Conservation (phyloP, 2,113 vertebrate species). For the Saccopteryx leptura region DNA sequence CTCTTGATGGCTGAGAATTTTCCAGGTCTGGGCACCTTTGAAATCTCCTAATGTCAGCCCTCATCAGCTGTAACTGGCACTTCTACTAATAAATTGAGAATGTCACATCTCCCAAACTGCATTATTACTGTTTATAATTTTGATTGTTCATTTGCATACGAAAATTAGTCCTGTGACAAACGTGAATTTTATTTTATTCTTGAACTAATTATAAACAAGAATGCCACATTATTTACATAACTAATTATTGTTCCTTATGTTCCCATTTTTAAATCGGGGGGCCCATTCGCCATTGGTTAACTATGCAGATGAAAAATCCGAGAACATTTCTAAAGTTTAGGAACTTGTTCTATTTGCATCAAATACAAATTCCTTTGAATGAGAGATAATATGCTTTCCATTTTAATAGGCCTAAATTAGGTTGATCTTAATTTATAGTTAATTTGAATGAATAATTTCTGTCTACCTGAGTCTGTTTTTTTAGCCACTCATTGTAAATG, state of each 20-base stretch:
- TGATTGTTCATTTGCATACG: constrained; percentile 99
- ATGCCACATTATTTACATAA: constrained; percentile 99
- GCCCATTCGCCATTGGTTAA: constrained; percentile 87
- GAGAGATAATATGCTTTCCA: constrained; percentile 90
- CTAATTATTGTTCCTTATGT: constrained; percentile 99
- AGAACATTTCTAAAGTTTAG: constrained; percentile 90
- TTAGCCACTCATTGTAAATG: constrained; percentile 85
- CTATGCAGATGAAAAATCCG: constrained; percentile 90
- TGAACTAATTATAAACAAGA: constrained; percentile 99
- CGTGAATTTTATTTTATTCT: constrained; percentile 94
- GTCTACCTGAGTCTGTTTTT: constrained; percentile 91
- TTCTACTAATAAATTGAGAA: constrained; percentile 95
- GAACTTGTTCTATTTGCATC: constrained; percentile 92
- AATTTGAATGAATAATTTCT: constrained; percentile 92
- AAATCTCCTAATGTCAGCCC: constrained; percentile 89
- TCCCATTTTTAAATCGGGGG: constrained; percentile 90
- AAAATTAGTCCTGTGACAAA: constrained; percentile 99
- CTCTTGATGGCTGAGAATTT: constrained; percentile 59
- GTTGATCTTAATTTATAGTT: constrained; percentile 92
- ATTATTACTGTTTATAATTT: constrained; percentile 99
- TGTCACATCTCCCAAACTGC: constrained; percentile 95
- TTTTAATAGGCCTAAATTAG: constrained; percentile 93
- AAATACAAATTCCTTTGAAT: constrained; percentile 91
- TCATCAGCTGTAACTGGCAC: constrained; percentile 90
- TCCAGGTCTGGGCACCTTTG: constrained; percentile 80